phyloP scores from a whole-genome alignment of 2,888 invertebrate species.

The Tenthredo mesomela region DNA sequence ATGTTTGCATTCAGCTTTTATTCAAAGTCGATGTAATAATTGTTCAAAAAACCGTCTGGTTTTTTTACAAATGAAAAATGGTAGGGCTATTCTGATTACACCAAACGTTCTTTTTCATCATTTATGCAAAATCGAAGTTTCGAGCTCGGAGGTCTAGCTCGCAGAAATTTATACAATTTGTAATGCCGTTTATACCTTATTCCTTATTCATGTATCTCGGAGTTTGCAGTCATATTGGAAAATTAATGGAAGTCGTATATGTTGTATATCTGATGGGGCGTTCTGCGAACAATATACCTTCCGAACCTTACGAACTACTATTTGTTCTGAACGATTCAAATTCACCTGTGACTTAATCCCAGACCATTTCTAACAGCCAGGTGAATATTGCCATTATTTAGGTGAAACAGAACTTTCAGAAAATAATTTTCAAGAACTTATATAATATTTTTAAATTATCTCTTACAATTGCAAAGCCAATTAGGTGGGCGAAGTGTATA shows the following conservation, averaged over 20 bases:
- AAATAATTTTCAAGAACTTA: not conserved
- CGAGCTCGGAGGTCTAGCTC: not conserved
- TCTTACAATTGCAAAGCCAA: not conserved
- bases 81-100: not conserved
- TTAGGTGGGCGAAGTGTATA: not conserved
- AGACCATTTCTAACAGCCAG: not conserved
- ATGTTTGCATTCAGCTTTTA: not conserved
- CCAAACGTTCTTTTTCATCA: not conserved
- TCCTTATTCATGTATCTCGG: not conserved
- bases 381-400: not conserved
- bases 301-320: not conserved
- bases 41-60: not conserved
- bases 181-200: not conserved
- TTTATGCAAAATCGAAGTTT: not conserved
- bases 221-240: slow-evolving; percentile 3
- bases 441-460: too few relatives aligned
- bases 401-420: not conserved
- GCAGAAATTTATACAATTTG: not conserved
- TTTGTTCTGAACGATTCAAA: not conserved
- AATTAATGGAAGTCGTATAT: not conserved
- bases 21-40: not conserved
- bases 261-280: not conserved
- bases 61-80: not conserved
- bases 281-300: not conserved
- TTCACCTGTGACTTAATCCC: slow-evolving; percentile 3